A percentile compares a stretch with the other conserved stretches of the same genome.
These are phyloP conservation scores for Nannoperca australis DNA, from an alignment of 2,797 vertebrate species.

Conservation along the genomic window DNA sequence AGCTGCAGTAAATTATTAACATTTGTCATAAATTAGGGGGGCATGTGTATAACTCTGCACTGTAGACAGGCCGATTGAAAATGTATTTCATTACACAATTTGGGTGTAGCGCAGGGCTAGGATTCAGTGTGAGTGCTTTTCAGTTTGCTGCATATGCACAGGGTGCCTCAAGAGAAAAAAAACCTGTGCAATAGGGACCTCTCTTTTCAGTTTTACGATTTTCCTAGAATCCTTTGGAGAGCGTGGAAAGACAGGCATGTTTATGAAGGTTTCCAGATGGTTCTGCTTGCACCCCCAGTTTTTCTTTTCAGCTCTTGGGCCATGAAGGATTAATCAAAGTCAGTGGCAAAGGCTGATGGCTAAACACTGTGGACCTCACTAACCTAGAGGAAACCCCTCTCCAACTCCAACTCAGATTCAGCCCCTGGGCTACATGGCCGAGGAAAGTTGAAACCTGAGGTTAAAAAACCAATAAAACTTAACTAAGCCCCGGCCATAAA, in stretches of 20 bases:
- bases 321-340: constrained; percentile 88
- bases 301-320: constrained; percentile 84
- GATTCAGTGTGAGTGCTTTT: constrained; percentile 55
- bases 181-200: constrained; percentile 79
- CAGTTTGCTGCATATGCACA: constrained; percentile 72
- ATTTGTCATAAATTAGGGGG: constrained; percentile 76
- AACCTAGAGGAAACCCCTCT: constrained; percentile 73
- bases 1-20: constrained; percentile 73
- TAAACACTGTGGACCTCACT: constrained; percentile 78
- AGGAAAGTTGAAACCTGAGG: constrained; percentile 73
- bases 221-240: constrained; percentile 89
- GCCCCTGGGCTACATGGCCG: constrained; percentile 67
- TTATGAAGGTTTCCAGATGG: constrained; percentile 91
- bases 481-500: constrained; percentile 51
- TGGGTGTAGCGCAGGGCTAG: constrained; percentile 52
- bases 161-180: constrained; percentile 75
- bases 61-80: constrained; percentile 58
- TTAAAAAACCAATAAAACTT: constrained; percentile 69
- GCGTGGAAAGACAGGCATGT: constrained; percentile 88
- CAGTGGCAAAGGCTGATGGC: constrained; percentile 80
- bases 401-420: constrained; percentile 64
- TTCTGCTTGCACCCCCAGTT: constrained; percentile 83
- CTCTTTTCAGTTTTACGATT: constrained; percentile 89
- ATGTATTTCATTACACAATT: constrained; percentile 70
- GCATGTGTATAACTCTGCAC: constrained; percentile 65